These are phyloP conservation scores for Pyrocephalus nanus DNA, from an alignment of 2,797 vertebrate genomes.

Conservation along the genomic window DNA sequence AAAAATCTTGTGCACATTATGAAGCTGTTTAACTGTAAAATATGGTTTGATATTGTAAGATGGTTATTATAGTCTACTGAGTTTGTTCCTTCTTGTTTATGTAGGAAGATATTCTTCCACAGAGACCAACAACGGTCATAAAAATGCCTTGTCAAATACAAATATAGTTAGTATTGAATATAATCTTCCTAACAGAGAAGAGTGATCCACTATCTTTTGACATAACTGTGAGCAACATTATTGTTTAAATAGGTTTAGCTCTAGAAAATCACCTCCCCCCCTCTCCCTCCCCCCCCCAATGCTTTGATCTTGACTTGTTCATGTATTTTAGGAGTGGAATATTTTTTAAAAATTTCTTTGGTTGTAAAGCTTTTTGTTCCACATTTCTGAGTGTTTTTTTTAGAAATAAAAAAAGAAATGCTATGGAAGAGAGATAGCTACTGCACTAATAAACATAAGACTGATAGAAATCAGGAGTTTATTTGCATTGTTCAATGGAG, in stretches of 20 bases:
- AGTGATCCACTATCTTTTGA: neutral
- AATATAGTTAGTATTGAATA: neutral
- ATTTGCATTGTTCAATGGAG: neutral
- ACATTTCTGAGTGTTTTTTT: neutral
- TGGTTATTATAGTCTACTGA: neutral
- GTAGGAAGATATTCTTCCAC: neutral
- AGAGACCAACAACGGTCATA: neutral
- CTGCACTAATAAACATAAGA: neutral
- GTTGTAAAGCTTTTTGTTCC: neutral
- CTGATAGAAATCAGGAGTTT: neutral
- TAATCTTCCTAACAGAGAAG: neutral
- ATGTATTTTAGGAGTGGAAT: neutral
- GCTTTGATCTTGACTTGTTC: neutral
- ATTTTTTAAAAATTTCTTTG: neutral
- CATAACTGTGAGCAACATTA: neutral
- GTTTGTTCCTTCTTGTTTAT: neutral
- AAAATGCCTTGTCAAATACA: neutral
- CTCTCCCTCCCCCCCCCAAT: rapidly evolving
- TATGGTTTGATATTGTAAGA: neutral
- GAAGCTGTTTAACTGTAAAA: neutral
- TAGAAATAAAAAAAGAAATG: neutral
- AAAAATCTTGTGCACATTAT: neutral
- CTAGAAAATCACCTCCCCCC: neutral
- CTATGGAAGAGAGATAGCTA: neutral
- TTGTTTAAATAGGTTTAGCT: neutral